Evolutionary conservation across 2,797 vertebrate species (phyloP), one percentile per base, ranked within the genome.

Genomic region (Alcedo quadribrachys): DNA sequence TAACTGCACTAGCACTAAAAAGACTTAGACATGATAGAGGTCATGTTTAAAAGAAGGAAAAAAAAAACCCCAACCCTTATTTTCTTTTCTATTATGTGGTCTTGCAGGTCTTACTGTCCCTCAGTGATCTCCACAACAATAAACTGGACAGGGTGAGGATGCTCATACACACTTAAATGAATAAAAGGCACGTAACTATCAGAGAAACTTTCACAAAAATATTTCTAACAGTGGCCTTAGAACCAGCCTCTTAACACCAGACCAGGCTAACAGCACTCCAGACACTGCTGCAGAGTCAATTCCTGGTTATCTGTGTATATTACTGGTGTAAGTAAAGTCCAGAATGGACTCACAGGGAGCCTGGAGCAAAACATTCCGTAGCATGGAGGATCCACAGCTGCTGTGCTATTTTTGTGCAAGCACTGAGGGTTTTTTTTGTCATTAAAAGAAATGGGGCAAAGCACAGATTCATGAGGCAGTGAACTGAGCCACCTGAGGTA

Each of bases 41-140:
- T 73, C 8, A 22, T 8, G 9, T 50, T 85, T 74, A 54, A 89
- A 92, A 50, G 43, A 76, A 50, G 24, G 12, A n/a, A n/a, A 9
- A 35, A 48, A 61, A 37, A 3, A 1, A 7, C 15, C 15, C 15
- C 0, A 27, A 46, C 9, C 4, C 46, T 35, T 2, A 9, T 71
- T 87, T 77, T 70, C 40, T 82, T 8, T 54, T 84, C 48, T 58
- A 1, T 25, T 40, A 0, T 33, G 5, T 37, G 9, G 9, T 66
- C 7, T 53, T 68, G 11, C n/a, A 67, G 15, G 76, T 84, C 7
- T 79, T 79, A 32, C n/a, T 81, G 67, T 28, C 45, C 15, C 8
- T 17, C 58, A 61, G 8, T 57, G 55, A 48, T 55, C 7, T 37
- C 21, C 0, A 0, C 32, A 65, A 11, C 53, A 84, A 67, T 42